Base-by-base conservation (phyloP, 2,113 vertebrate genomes). In the Pluvialis apricaria region DNA sequence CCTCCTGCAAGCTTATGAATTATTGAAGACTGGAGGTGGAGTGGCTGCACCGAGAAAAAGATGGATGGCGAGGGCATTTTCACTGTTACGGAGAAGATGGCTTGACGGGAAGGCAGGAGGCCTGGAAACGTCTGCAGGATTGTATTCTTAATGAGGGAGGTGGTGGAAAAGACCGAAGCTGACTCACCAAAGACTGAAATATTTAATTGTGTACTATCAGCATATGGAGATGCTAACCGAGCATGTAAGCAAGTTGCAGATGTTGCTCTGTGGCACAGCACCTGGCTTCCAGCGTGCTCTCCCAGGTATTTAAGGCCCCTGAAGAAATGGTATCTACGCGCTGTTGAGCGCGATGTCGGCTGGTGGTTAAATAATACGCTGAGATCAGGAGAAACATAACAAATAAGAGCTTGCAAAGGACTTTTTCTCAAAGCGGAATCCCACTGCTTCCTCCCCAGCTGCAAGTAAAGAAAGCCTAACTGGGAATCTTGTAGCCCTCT, bases 1-100 rank as follows among this genome's bases (percentile, higher is more conserved):
- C 78, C 76, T 96, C 82, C 71, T 90, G 89, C 10, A 91, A 78
- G 71, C 21, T 72, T 34, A 79, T 95, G 88, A 94, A 97, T 93
- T 94, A 93, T 93, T 90, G 96, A 89, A 87, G 38, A 58, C 61
- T 15, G 45, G 10, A 77, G 15, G 49, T 42, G 82, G 75, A 92
- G 62, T 26, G 82, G 78, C 21, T 83, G 47, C 71, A 52, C 3
- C 0, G 11, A 95, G 69, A 36, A 86, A 64, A 86, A 75, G 75
- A 82, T 0, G 6, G 7, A 51, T 18, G 90, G 38, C 0, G 10
- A 88, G 52, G 40, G 44, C 45, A 90, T 62, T 95, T 94, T 47
- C 65, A 65, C 18, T 11, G 3, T 62, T 64, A 70, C 36, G 22
- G 60, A 60, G 70, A 89, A 62, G 62, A 57, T 11, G 16, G 72